These are phyloP conservation scores for Electrophaes corylata DNA, from an alignment of 2,888 invertebrate genomes.

Conservation along the genomic window DNA sequence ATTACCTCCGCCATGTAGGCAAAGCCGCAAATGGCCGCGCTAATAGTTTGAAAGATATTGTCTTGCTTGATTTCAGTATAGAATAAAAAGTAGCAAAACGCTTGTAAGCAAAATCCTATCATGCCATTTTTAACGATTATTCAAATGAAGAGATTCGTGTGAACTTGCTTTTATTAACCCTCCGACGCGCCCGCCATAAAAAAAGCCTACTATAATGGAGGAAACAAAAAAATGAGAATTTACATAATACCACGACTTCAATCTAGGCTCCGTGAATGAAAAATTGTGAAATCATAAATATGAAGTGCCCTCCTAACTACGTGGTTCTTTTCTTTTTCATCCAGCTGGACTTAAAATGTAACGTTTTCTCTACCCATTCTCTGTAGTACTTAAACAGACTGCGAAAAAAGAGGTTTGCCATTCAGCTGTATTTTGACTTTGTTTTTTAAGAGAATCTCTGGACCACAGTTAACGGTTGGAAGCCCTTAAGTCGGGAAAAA, in stretches of 20 bases:
- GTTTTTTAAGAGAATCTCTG: no score
- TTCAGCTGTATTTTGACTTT: no score
- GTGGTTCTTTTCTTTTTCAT: constrained; percentile 16
- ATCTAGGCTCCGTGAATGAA: constrained; percentile 30
- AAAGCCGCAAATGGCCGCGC: no score
- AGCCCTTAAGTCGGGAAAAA: no score
- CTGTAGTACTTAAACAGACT: no score
- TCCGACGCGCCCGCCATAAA: constrained; percentile 31
- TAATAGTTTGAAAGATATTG: no score
- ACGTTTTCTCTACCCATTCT: constrained; percentile 3
- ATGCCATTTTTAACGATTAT: constrained; percentile 32
- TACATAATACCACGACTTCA: constrained; percentile 33
- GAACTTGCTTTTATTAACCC: constrained; percentile 43
- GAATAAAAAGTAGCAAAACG: background rate
- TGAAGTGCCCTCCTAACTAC: constrained; percentile 15
- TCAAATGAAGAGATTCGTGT: constrained; percentile 37
- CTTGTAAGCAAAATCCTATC: background rate
- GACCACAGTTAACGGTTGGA: no score
- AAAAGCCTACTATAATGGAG: constrained; percentile 24
- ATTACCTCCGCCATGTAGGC: no score
- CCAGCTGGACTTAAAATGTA: constrained; percentile 9
- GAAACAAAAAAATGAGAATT: constrained; percentile 34
- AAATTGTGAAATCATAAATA: constrained; percentile 29
- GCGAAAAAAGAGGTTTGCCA: no score
- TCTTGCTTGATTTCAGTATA: background rate